These are phyloP conservation scores for Lepus timidus DNA, from an alignment of 2,113 vertebrate species.

Conservation along the genomic window DNA sequence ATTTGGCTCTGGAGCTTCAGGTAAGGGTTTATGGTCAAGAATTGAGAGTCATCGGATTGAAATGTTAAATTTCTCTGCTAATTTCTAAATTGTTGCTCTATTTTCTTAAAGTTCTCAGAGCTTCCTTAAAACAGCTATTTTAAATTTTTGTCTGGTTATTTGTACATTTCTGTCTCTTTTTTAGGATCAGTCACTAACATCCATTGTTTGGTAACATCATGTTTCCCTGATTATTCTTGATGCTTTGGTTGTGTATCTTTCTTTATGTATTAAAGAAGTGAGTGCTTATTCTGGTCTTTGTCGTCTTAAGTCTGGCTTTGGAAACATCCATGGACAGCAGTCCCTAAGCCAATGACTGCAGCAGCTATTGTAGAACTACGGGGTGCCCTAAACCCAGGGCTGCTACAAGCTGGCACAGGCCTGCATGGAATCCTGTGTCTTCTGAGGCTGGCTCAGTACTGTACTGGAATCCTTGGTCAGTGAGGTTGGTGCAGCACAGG, in stretches of 20 bases:
- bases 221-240: not conserved
- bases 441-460: not conserved
- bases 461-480: not conserved
- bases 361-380: not conserved
- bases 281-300: not conserved
- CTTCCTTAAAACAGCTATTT: not conserved
- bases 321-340: not conserved
- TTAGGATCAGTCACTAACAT: not conserved
- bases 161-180: not conserved
- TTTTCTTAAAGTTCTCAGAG: not conserved
- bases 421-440: not conserved
- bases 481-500: not conserved
- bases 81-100: not conserved
- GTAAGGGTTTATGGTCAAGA: not conserved
- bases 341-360: not conserved
- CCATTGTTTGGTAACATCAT: not conserved
- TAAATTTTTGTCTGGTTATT: not conserved
- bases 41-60: not conserved
- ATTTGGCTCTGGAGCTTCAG: conserved; percentile 6
- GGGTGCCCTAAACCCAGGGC: not conserved
- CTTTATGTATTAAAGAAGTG: not conserved
- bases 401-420: not conserved
- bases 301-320: not conserved
- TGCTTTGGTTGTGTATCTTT: not conserved
- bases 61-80: not conserved